These are phyloP conservation scores for Enteromius treurensis DNA, from an alignment of 2,797 vertebrate species.

Conservation along the genomic window DNA sequence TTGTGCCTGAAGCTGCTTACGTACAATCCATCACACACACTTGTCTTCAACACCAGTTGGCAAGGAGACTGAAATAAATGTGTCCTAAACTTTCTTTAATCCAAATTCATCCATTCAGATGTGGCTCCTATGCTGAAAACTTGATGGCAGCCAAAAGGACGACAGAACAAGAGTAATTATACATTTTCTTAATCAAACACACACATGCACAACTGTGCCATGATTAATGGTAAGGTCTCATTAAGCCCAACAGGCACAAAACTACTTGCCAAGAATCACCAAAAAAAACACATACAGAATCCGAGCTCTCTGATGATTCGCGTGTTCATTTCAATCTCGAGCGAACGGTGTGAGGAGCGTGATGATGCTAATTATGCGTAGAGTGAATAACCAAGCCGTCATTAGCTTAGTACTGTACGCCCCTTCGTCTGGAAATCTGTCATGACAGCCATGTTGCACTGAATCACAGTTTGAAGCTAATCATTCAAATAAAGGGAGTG, in stretches of 20 bases:
- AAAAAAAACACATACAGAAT: slow-evolving; percentile 15
- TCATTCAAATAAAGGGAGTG: slow-evolving; percentile 56
- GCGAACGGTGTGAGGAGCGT: slow-evolving; percentile 23
- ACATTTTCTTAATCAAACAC: slow-evolving; percentile 54
- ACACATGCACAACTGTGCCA: slow-evolving; percentile 23
- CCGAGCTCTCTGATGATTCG: slow-evolving; percentile 11
- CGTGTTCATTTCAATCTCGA: slow-evolving; percentile 43
- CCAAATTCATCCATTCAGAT: slow-evolving; percentile 9
- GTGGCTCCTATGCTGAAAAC: slow-evolving; percentile 15
- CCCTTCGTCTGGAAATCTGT: slow-evolving; percentile 46
- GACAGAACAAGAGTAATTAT: slow-evolving; percentile 41
- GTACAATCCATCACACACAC: neutral
- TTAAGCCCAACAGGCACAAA: slow-evolving; percentile 51
- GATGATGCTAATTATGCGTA: slow-evolving; percentile 43
- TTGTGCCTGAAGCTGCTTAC: neutral
- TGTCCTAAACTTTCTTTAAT: neutral
- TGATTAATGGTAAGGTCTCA: slow-evolving; percentile 48
- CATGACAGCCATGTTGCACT: slow-evolving; percentile 60
- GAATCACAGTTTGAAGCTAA: slow-evolving; percentile 52
- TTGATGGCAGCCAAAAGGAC: slow-evolving; percentile 27
- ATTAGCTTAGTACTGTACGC: slow-evolving; percentile 46
- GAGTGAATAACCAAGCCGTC: slow-evolving; percentile 50
- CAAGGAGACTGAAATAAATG: neutral
- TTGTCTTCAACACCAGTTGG: neutral
- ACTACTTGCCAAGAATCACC: slow-evolving; percentile 39